Evolutionary conservation across 92 coral and sea anemone genomes (phyloP), one percentile per base, ranked within the genome.

Genomic region (Montipora capitata): DNA sequence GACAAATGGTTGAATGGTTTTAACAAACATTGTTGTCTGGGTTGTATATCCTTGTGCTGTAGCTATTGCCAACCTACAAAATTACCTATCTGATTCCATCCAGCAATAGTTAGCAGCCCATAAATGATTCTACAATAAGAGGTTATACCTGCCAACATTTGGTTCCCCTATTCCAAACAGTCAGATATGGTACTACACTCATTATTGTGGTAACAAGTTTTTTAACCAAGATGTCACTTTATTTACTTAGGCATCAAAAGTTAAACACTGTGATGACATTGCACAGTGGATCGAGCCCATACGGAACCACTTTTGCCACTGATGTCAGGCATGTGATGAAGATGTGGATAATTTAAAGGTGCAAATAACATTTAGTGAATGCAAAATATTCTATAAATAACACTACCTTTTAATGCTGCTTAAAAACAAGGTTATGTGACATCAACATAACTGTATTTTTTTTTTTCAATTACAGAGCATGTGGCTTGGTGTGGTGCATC

Each of bases 401-500:
- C 64, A 58, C 64, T 58, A 58, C 15, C 64, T 58, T 58, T 58
- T 58, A 8, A 58, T 58, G 64, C 64, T 58, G 64, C 64, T 58
- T 9, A 58, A 58, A 58, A 58, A 58, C 64, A 58, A 58, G 14
- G 64, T 58, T 58, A 58, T 58, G 64, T 58, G n/a, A 58, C 64
- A 11, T 58, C 64, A 63, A 63, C 38, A 63, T 63, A 63, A 16
- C 68, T 63, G 38, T 15, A 63, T 16, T 15, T 16, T 4, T 45
- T 27, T 18, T 39, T 72, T 77, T 68, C 45, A 7, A 41, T 85
- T 63, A 13, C 85, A 89, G 93, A 81, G 79, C 44, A 80, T 42
- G 35, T 90, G 94, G 94, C 5, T 77, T 61, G 92, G 92, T 4
- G 91, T 93, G 42, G 80, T 90, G 11, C 96, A 94, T 61, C 92